These are phyloP conservation scores for Hirundo rustica DNA, from an alignment of 2,797 vertebrate species.

Conservation along the genomic window DNA sequence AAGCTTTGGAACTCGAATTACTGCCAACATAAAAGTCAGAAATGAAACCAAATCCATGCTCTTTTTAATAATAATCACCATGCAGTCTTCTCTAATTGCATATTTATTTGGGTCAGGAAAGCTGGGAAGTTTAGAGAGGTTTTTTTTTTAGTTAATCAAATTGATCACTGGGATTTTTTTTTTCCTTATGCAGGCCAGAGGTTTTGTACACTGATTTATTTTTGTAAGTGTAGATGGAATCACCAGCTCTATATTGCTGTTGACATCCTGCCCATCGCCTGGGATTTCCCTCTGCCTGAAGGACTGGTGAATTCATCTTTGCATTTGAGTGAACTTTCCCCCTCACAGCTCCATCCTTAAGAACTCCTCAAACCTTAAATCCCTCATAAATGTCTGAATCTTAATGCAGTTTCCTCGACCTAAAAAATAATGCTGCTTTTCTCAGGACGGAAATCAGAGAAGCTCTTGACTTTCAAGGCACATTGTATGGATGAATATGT, in stretches of 20 bases:
- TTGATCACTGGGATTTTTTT: neutral
- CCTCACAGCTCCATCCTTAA: neutral
- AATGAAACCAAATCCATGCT: neutral
- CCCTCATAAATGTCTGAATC: neutral
- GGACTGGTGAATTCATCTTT: neutral
- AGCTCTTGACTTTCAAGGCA: neutral
- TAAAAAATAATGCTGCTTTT: neutral
- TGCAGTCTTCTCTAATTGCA: neutral
- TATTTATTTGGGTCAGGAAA: neutral
- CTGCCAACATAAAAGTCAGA: neutral
- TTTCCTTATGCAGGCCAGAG: neutral
- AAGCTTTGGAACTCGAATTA: neutral
- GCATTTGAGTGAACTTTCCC: neutral
- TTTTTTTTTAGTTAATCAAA: neutral
- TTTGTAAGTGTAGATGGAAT: neutral
- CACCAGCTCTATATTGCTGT: neutral
- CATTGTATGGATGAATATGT: neutral
- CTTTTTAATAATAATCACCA: neutral
- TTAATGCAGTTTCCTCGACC: neutral
- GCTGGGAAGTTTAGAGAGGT: rapidly evolving
- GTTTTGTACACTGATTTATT: neutral
- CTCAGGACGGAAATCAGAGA: neutral
- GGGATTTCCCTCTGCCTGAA: neutral
- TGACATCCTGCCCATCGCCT: neutral
- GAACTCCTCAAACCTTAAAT: neutral